phyloP scores from a whole-genome alignment of 2,797 vertebrate genomes.

The Erethizon dorsatum region DNA sequence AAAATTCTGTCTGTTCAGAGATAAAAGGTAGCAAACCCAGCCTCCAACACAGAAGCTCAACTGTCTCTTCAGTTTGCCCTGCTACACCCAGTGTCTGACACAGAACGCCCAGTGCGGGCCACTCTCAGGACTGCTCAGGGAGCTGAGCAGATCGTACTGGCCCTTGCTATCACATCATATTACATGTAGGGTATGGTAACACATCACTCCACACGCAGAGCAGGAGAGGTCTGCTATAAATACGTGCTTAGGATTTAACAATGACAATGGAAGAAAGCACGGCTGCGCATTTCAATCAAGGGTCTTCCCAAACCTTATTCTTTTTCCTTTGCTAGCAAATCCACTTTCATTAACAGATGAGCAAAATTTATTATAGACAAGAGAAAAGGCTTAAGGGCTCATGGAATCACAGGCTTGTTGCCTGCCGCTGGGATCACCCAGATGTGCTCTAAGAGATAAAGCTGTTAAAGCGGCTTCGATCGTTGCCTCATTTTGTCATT shows the following conservation, averaged over 20 bases:
- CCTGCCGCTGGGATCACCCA: neutral
- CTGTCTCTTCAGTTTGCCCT: neutral
- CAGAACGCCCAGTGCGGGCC: neutral
- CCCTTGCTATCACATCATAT: neutral
- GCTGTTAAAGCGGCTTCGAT: neutral
- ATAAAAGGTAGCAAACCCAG: neutral
- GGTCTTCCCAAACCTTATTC: neutral
- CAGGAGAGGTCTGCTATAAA: neutral
- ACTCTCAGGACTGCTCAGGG: neutral
- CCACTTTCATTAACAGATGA: conserved; percentile 15
- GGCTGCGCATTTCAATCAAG: neutral
- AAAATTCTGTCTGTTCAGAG: conserved; percentile 29
- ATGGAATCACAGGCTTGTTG: neutral
- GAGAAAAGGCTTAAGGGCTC: conserved; percentile 37
- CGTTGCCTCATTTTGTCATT: neutral
- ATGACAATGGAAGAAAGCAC: neutral
- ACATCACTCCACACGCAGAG: neutral
- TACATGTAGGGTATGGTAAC: neutral
- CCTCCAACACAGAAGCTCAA: conserved; percentile 67
- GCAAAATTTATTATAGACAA: conserved; percentile 22
- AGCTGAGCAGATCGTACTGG: neutral
- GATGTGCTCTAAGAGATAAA: neutral
- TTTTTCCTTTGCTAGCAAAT: neutral
- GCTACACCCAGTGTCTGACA: conserved; percentile 49
- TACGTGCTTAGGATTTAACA: neutral